Evolutionary conservation across 1,140 invertebrate genomes (phyloP), one percentile per base, ranked within the genome.

Genomic region (Drosophila trapezifrons): DNA sequence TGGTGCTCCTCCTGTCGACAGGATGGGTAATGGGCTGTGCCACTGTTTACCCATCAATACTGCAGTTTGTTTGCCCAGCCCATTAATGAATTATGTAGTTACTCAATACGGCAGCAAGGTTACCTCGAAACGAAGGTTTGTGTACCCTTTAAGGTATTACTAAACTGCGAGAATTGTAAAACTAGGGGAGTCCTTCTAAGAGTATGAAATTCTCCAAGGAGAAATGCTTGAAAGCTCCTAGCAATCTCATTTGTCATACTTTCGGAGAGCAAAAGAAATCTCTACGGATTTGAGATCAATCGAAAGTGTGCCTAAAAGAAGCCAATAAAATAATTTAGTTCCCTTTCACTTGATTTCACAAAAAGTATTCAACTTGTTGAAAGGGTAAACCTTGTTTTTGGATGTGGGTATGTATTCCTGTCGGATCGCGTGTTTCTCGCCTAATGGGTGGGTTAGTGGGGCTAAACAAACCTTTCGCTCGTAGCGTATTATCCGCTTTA

Each of bases 401-500:
- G 15, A 9, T 22, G 5, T 47, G 32, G 15, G 45, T 52, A 35
- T n/a, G n/a, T n/a, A n/a, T 27, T 3, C 18, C 3, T 13, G 7
- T 2, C 6, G 22, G 7, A 66, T 69, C 3, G 65, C 62, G 60
- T 69, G 60, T 52, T 52, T 6, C n/a, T 3, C 3, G 13, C 2
- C 12, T 35, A 8, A 52, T 15, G 1, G 25, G 25, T 63, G 45
- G 35, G 40, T 40, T 25, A 51, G 51, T 54, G 51, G 51, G 32
- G 5, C 25, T n/a, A 38, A 46, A 77, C 82, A 58, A 71, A 79
- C 83, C 76, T 83, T 78, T 79, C 83, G 49, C 29, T 83, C 81
- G 18, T 63, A 80, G 62, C 56, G 58, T 43, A 80, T 85, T 58
- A 87, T 71, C 60, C 64, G 67, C 58, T 83, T 69, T 17, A 87